A percentile compares a stretch with the other conserved stretches of the same genome.
Conservation (phyloP, 2,888 invertebrate species). For the Apantesis nais region DNA sequence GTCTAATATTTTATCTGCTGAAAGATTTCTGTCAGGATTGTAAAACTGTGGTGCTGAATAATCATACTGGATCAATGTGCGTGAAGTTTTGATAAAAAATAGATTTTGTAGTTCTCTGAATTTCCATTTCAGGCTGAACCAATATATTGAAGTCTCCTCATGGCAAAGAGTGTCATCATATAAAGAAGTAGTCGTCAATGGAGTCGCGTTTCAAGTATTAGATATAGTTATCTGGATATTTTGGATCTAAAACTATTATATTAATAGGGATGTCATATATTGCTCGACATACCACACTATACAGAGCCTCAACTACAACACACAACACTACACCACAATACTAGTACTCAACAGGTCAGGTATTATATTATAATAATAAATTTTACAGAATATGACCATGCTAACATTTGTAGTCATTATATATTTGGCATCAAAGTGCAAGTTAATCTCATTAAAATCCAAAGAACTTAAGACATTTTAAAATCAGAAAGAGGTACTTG, state of each 20-base stretch:
- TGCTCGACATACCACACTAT: not conserved
- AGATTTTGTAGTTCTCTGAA: not conserved
- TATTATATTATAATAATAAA: not conserved
- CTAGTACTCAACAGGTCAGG: not conserved
- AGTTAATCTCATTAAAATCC: not conserved
- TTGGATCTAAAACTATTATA: not conserved
- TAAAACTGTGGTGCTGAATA: not conserved
- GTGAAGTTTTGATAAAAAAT: not conserved
- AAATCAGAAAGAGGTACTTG: not conserved
- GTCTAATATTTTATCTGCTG: conserved; percentile 2
- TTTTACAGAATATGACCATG: too few relatives aligned
- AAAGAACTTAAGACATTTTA: not conserved
- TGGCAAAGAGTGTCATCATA: not conserved
- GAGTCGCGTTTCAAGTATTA: conserved; percentile 19
- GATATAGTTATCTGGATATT: not conserved
- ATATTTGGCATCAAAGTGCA: not conserved
- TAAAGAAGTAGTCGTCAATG: conserved; percentile 11
- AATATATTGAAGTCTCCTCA: not conserved
- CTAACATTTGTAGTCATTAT: not conserved
- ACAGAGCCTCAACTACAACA: not conserved
- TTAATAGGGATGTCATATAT: not conserved
- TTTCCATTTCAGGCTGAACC: not conserved
- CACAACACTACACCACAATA: not conserved
- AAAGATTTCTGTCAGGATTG: not conserved
- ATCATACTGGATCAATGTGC: not conserved